These are phyloP conservation scores for Muntiacus reevesi DNA, from an alignment of 2,113 vertebrate species.

Conservation along the genomic window DNA sequence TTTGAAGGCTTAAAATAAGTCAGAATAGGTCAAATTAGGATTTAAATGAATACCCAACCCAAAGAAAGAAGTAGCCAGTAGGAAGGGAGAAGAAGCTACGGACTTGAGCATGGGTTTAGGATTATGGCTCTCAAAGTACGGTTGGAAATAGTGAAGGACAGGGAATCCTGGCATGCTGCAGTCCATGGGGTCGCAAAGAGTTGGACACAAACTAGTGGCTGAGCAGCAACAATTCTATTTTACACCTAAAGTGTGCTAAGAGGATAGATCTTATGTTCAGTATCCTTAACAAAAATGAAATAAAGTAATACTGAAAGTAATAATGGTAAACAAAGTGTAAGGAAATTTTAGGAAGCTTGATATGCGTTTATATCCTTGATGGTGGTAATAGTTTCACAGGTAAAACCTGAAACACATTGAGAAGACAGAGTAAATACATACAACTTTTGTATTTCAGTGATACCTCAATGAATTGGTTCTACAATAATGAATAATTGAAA, in stretches of 20 bases:
- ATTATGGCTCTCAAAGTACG: not conserved
- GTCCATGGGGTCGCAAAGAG: no score
- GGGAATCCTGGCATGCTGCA: no score
- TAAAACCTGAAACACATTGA: not conserved
- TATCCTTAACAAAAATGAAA: not conserved
- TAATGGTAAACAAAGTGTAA: not conserved
- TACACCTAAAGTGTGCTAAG: not conserved
- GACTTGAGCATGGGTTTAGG: not conserved
- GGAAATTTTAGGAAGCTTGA: not conserved
- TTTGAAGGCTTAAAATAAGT: not conserved
- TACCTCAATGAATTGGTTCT: not conserved
- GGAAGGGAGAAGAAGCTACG: not conserved
- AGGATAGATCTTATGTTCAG: not conserved
- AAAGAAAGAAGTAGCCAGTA: not conserved
- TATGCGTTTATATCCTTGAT: not conserved
- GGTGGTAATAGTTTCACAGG: not conserved
- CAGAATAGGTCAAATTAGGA: not conserved
- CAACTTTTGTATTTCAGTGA: not conserved
- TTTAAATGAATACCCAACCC: not conserved
- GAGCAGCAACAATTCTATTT: not conserved
- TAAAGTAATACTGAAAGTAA: not conserved
- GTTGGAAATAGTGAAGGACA: not conserved
- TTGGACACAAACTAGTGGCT: no score
- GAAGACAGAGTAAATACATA: not conserved
- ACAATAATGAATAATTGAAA: not conserved